Base-by-base conservation (phyloP, 1,140 invertebrate species). In the Sarcophaga peregrina region DNA sequence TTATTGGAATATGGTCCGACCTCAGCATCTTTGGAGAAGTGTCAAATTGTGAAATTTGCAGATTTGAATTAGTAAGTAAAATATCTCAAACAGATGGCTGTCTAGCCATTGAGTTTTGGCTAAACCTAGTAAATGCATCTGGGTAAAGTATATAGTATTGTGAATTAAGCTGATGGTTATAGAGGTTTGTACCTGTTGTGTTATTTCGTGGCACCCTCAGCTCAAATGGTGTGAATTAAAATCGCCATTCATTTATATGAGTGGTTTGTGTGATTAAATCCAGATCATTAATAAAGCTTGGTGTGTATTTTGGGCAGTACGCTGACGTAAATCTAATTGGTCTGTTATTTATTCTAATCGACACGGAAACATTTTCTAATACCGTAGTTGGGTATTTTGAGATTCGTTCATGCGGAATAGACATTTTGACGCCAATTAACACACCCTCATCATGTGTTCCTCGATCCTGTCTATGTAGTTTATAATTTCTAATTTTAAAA, bases 311-410 rank as follows among this genome's bases (percentile, higher is more conserved):
- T 52, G 50, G 50, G 9, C 9, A 9, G 13, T 52, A 52, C 13
- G 50, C 50, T 10, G 50, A 52, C 13, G 50, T 52, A 10, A 52
- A 10, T 52, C 8, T 52, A 10, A 52, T 52, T 54, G 52, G 52
- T 54, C 52, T 54, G 10, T 15, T 54, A 10, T 54, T 54, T 13
- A 54, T 13, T 13, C 10, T 54, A 13, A 54, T 13, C 10, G 5
- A 54, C 8, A 54, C 15, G 4, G 52, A 80, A 80, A 80, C n/a
- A n/a, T 50, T 50, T 80, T 80, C 76, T 11, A 80, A 9, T 17
- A 11, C 13, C 11, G 13, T 15, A 20, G 76, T 80, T 13, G 17
- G 25, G 6, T 11, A 11, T 17, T 46, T 78, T 47, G 13, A 48
- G 1, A 52, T 78, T 15, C 13, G 8, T 52, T 52, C 6, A 48